These are phyloP conservation scores for Lottia scabra DNA, from an alignment of 2,888 invertebrate species.

Conservation along the genomic window DNA sequence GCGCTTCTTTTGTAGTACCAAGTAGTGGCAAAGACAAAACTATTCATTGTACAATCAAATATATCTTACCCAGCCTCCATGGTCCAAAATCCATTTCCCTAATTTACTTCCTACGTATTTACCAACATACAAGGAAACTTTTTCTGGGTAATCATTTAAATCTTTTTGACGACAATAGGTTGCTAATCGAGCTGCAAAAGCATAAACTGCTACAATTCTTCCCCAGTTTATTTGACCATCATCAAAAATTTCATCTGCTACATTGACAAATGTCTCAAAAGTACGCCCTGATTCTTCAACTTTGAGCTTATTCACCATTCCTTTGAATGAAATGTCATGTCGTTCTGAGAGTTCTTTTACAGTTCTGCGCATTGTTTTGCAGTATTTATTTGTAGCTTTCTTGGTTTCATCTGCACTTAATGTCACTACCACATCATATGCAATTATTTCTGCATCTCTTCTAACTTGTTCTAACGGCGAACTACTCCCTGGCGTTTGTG, in stretches of 20 bases:
- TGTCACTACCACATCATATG: constrained; percentile 50
- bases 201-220: constrained; percentile 64
- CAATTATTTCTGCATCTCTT: constrained; percentile 55
- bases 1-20: no score
- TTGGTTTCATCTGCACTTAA: constrained; percentile 44
- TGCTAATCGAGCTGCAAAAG: constrained; percentile 61
- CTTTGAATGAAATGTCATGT: constrained; percentile 61
- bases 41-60: background rate
- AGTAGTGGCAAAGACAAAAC: no score
- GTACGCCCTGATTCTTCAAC: constrained; percentile 46
- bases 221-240: constrained; percentile 68
- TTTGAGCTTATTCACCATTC: constrained; percentile 62
- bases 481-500: constrained; percentile 45
- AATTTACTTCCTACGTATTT: constrained; percentile 63
- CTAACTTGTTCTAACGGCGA: constrained; percentile 54
- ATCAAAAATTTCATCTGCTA: constrained; percentile 65
- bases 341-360: constrained; percentile 60
- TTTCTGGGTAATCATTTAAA: constrained; percentile 25
- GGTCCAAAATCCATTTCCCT: constrained; percentile 61
- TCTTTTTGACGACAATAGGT: constrained; percentile 38
- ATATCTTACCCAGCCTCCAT: constrained; percentile 66
- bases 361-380: constrained; percentile 64
- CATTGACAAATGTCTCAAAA: constrained; percentile 58
- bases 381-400: constrained; percentile 53
- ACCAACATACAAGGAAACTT: constrained; percentile 61